Conservation (phyloP, 2,797 vertebrate species). For the Macroramphosus scolopax region DNA sequence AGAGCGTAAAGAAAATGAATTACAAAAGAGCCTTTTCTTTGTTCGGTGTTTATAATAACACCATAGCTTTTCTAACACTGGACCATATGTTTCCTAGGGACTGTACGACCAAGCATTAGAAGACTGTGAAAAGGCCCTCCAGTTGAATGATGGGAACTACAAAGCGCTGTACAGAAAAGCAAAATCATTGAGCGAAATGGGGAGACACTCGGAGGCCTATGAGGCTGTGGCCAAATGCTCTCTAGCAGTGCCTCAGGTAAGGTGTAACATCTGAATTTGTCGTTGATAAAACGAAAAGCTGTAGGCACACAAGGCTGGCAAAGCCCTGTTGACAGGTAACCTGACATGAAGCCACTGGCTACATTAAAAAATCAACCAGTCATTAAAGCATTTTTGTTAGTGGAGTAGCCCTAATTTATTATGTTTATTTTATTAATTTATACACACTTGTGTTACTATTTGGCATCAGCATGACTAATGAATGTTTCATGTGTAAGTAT, state of each 20-base stretch:
- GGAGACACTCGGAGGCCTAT: constrained; percentile 89
- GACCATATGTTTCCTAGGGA: constrained; percentile 69
- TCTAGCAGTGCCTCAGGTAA: constrained; percentile 91
- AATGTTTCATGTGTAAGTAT: no score
- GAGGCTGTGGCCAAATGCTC: constrained; percentile 94
- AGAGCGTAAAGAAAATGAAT: constrained; percentile 12
- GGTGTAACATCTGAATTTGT: constrained; percentile 9
- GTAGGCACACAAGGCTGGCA: no score
- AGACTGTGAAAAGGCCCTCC: constrained; percentile 89
- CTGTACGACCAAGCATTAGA: constrained; percentile 87
- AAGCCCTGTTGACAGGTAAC: background rate
- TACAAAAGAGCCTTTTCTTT: background rate
- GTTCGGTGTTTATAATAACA: background rate
- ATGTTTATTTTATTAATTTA: no score
- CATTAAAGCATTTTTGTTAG: background rate
- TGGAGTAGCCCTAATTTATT: no score
- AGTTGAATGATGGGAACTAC: constrained; percentile 87
- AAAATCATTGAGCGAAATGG: constrained; percentile 87
- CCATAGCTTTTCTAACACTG: background rate
- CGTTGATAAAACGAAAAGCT: constrained; percentile 2
- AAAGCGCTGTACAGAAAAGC: constrained; percentile 92
- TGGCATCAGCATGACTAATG: no score
- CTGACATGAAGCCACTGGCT: background rate
- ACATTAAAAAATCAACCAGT: background rate
- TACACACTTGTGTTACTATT: no score